Conservation (phyloP, 2,888 invertebrate species). For the Trachelus tabidus region DNA sequence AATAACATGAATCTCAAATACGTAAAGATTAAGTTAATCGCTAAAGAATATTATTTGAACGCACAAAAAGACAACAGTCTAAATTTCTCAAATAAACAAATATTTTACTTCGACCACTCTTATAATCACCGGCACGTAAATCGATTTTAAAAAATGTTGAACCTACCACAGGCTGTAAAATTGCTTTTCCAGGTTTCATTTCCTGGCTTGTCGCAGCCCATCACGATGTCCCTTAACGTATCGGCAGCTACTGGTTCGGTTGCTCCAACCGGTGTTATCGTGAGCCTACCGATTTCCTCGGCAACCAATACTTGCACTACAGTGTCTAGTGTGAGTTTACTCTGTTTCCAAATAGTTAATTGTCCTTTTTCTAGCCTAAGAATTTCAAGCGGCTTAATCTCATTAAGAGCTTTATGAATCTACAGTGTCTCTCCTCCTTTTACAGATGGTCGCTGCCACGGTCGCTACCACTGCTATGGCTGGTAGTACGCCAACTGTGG, state of each 20-base stretch:
- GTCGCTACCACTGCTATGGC: constrained; percentile 61
- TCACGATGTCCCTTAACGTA: constrained; percentile 81
- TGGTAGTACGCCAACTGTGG: constrained; percentile 62
- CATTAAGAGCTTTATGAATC: neutral
- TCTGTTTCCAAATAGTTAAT: neutral
- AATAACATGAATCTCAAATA: neutral
- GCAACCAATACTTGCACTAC: constrained; percentile 64
- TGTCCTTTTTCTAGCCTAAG: too few species aligned
- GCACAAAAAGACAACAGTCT: too few species aligned
- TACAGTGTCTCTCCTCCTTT: constrained; percentile 1
- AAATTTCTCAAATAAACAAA: too few species aligned
- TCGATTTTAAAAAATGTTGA: too few species aligned
- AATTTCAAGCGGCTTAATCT: constrained; percentile 1
- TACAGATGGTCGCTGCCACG: constrained; percentile 62
- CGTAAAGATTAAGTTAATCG: neutral
- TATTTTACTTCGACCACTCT: too few species aligned
- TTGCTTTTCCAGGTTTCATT: constrained; percentile 73
- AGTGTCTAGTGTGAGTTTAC: constrained; percentile 60
- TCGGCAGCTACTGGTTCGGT: constrained; percentile 72
- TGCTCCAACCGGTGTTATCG: constrained; percentile 72
- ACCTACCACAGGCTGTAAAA: neutral
- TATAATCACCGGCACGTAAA: too few species aligned
- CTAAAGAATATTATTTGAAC: too few species aligned
- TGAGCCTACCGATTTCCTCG: constrained; percentile 74
- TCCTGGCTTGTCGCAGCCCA: constrained; percentile 86